These are phyloP conservation scores for Nicator chloris DNA, from an alignment of 2,113 vertebrate species.

Conservation along the genomic window DNA sequence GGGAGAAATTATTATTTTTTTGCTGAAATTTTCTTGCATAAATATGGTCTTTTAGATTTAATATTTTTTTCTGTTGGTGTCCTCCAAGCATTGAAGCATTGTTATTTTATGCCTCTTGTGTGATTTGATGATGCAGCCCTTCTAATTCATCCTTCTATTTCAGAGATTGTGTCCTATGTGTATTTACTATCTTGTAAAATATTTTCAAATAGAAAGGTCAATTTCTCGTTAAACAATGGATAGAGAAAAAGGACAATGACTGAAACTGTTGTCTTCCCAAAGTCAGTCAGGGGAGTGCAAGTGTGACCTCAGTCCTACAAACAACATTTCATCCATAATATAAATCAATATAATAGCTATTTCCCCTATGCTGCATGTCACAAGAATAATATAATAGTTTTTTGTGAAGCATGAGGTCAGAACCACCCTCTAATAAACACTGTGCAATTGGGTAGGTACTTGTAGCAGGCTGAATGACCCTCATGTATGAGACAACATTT, in stretches of 20 bases:
- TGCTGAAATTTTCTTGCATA: neutral
- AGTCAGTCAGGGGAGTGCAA: neutral
- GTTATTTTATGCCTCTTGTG: neutral
- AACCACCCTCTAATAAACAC: neutral
- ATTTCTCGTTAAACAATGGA: neutral
- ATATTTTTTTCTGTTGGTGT: neutral
- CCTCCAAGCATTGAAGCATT: neutral
- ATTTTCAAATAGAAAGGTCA: neutral
- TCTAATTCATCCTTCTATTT: neutral
- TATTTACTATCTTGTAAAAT: neutral
- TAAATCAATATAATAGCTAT: slow-evolving; percentile 7
- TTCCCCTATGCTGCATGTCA: neutral
- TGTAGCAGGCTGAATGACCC: neutral
- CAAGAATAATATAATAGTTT: neutral
- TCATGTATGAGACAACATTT: neutral
- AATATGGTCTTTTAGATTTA: neutral
- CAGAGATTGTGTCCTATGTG: neutral
- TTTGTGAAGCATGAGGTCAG: neutral
- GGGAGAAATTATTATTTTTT: neutral
- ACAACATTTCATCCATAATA: neutral
- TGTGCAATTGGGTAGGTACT: neutral
- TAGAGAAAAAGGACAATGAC: neutral
- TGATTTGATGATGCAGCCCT: neutral
- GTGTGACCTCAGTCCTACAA: neutral
- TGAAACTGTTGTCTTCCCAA: neutral